Base-by-base conservation (phyloP, 2,888 invertebrate genomes). In the Archaeoteleia sp. region DNA sequence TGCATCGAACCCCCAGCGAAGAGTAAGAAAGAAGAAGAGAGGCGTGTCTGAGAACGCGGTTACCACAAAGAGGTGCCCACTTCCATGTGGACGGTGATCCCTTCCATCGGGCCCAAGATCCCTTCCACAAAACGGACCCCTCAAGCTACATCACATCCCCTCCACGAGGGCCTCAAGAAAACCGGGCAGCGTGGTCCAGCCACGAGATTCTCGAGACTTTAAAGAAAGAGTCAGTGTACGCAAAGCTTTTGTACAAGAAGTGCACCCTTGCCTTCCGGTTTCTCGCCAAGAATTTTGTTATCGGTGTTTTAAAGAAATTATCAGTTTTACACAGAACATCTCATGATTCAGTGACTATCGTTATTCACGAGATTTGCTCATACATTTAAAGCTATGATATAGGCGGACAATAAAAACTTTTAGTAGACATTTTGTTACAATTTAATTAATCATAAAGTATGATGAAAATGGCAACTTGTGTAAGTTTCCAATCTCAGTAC, bases 181-280 rank as follows among this genome's bases (percentile, higher is more conserved):
- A 80, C 78, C 75, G 75, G 74, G 76, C 82, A 80, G 82, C 82
- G 72, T 83, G 82, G 82, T 83, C 82, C 82, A 83, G 82, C 81
- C 80, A 82, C 79, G 81, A 82, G 82, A 82, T 82, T 74, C 73
- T 61, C 75, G 32, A 53, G 63, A 60, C 63, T 58, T 63, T 40
- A 68, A 63, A 80, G 78, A 77, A 79, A 74, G 76, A 78, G 81
- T 77, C 81, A 82, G 82, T 82, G 78, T 78, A 78, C 79, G 77
- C 79, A 79, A 79, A 78, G 81, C 82, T 78, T 75, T 75, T 78
- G 74, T 77, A 74, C 77, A 78, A 70, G 78, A 76, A 75, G 73
- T 76, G 78, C 62, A 72, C 67, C 73, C 73, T 67, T 55, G 43
- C 12, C 14, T 42, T 25, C 15, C 54, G 46, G 35, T 39, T 32